Conservation (phyloP, 2,797 vertebrate species). For the Taeniopygia guttata region DNA sequence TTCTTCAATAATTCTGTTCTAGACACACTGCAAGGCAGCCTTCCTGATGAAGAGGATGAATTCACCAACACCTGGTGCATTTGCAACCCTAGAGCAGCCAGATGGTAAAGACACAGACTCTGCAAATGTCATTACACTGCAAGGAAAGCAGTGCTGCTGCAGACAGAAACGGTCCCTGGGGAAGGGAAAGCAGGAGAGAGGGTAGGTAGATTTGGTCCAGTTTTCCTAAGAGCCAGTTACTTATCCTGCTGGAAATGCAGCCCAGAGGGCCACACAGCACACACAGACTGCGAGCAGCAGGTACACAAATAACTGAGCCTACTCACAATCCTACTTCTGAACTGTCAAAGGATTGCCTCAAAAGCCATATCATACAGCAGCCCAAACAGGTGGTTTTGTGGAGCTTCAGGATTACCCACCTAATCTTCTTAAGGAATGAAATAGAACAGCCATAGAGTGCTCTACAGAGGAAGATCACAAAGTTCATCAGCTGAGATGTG, state of each 20-base stretch:
- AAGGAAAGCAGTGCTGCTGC: background rate
- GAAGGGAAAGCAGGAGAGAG: background rate
- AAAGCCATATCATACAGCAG: background rate
- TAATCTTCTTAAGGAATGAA: conserved; percentile 65
- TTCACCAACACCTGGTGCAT: background rate
- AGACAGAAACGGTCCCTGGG: background rate
- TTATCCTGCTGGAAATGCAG: background rate
- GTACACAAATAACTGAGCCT: background rate
- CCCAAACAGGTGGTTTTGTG: conserved; percentile 59
- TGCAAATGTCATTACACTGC: background rate
- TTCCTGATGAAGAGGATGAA: background rate
- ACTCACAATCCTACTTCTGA: background rate
- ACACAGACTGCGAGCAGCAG: background rate
- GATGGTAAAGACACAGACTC: background rate
- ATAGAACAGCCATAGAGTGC: conserved; percentile 10
- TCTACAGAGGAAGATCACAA: conserved; percentile 25
- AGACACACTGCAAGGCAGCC: background rate
- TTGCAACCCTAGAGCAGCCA: background rate
- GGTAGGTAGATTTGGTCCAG: accelerated
- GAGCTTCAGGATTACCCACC: conserved; percentile 46
- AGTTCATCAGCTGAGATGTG: conserved; percentile 48
- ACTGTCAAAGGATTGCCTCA: conserved; percentile 10
- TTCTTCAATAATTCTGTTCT: background rate
- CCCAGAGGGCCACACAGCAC: background rate
- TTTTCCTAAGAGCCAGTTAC: background rate